A percentile compares a stretch with the other conserved stretches of the same genome.
Evolutionary conservation across 2,113 vertebrate genomes (phyloP).

Genomic region (Charina bottae): DNA sequence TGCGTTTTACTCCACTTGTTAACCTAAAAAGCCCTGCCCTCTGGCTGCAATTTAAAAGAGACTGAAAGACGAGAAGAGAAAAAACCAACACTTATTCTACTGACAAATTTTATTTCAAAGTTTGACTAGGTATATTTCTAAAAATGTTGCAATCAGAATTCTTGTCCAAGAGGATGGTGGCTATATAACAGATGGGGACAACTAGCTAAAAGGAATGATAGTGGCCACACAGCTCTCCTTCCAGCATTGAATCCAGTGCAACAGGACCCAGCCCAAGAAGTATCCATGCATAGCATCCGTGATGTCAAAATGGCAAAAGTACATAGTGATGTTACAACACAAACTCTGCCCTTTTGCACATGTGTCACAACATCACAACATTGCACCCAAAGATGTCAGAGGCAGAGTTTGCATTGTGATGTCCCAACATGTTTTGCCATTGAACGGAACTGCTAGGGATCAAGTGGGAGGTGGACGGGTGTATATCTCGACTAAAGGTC

Average conservation of each 20-base stretch:
- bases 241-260: background rate
- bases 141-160: background rate
- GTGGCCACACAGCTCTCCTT: background rate
- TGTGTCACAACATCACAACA: background rate
- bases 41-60: background rate
- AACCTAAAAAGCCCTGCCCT: background rate
- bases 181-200: background rate
- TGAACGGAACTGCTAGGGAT: background rate
- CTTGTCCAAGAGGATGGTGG: background rate
- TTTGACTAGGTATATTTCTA: background rate
- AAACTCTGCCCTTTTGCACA: background rate
- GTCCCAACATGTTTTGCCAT: background rate
- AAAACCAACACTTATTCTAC: background rate
- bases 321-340: background rate
- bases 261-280: background rate
- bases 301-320: background rate
- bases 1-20: background rate
- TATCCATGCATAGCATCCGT: background rate
- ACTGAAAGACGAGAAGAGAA: background rate
- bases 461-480: background rate
- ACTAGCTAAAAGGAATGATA: background rate
- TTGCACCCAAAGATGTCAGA: background rate
- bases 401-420: background rate
- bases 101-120: background rate
- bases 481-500: too few relatives aligned